Evolutionary conservation across 2,113 vertebrate species (phyloP), one percentile per base, ranked within the genome.

Genomic region (Trogon surrucura): DNA sequence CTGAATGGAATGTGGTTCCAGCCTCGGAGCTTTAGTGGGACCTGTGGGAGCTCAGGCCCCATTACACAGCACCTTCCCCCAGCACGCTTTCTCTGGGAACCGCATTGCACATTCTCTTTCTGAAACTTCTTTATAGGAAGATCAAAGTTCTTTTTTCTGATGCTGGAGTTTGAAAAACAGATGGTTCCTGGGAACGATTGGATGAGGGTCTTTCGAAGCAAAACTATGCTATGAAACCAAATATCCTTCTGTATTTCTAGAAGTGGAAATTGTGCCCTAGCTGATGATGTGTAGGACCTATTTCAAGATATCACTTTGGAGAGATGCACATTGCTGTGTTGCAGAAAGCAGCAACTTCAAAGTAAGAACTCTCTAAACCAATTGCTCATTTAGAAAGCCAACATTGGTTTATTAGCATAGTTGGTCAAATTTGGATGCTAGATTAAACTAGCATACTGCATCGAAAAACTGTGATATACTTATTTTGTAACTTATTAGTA

Each of bases 51-150:
- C 50, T 45, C 22, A 18, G 15, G 23, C 45, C 22, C n/a, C 26
- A 58, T 80, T 71, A 71, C 30, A 47, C 14, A 70, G 29, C 19
- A 23, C 14, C 25, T 84, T 64, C 23, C 56, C 62, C 17, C 1
- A 0, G 57, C 16, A 56, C 0, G 3, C 11, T 66, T 80, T 64
- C n/a, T 70, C 32, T 0, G 4, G 38, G 30, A 88, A 41, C 27
- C 51, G 54, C 85, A 51, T 15, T 57, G 53, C 36, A 67, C 23
- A 13, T 66, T 80, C 8, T 44, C 48, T 32, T 70, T 65, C 47
- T 81, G 62, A 72, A 81, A 85, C 4, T 15, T 66, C 23, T 45
- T 71, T 32, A 67, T 25, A 88, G 38, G 50, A 77, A 85, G 89
- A 66, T 66, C 14, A 57, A 72, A 56, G 23, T 12, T 66, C 14